phyloP scores from a whole-genome alignment of 2,113 vertebrate species.

The Pomatorhinus ruficollis region DNA sequence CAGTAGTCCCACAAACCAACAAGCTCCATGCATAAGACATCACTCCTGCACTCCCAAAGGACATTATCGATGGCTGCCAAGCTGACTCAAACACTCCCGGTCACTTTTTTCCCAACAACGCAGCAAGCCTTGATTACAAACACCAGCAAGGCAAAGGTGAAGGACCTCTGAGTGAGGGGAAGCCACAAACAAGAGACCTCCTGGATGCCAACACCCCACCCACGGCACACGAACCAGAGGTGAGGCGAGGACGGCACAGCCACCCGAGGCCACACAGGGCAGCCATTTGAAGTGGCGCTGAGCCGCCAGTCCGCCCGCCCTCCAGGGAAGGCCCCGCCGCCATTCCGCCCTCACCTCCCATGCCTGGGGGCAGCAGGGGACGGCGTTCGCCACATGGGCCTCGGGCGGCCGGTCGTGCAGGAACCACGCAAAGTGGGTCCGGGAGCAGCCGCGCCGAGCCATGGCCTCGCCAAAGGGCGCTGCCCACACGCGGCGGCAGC shows the following conservation, averaged over 20 bases:
- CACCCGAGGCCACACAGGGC: rapidly evolving
- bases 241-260: rapidly evolving
- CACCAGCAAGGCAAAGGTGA: rapidly evolving
- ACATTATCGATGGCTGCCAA: no score
- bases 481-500: background rate
- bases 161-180: rapidly evolving
- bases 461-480: background rate
- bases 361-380: constrained; percentile 64
- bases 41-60: background rate
- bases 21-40: rapidly evolving
- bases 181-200: background rate
- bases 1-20: background rate
- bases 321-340: rapidly evolving
- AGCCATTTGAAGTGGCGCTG: rapidly evolving
- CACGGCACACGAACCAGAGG: rapidly evolving
- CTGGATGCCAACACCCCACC: rapidly evolving
- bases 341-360: constrained; percentile 66
- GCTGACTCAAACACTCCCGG: background rate
- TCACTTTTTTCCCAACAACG: rapidly evolving
- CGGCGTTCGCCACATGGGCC: constrained; percentile 33
- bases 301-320: rapidly evolving
- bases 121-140: rapidly evolving
- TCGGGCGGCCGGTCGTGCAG: constrained; percentile 64
- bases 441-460: rapidly evolving
- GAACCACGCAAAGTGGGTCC: constrained; percentile 60